Base-by-base conservation (phyloP, 2,113 vertebrate genomes). In the Corydoras sp. region DNA sequence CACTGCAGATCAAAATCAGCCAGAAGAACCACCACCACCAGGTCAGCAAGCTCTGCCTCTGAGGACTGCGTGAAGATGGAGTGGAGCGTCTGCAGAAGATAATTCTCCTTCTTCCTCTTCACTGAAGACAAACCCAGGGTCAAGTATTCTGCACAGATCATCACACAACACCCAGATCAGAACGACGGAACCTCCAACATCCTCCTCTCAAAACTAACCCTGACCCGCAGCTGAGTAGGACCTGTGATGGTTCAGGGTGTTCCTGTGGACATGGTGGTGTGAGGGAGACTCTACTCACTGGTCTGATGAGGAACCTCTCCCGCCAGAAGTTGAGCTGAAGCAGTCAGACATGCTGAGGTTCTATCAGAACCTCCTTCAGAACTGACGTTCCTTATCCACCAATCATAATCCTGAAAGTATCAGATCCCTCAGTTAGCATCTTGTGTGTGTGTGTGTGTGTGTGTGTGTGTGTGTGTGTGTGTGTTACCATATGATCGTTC, bases 11-110 rank as follows among this genome's bases (percentile, higher is more conserved):
- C 83, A 0, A 86, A 64, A 2, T 91, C 90, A 0, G 92, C 91
- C 4, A 98, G 83, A 74, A 94, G 87, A 49, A 94, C 89, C 9
- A 96, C 89, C 18, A 97, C 92, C 74, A 95, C 83, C 79, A 95
- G 86, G 29, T 87, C 84, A 12, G 77, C 71, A 65, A 89, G 84
- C 80, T 98, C 94, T 0, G 84, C 69, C 11, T 83, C 74, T 0
- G 91, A 89, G 0, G 91, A 94, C 69, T 89, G 88, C 10, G 71
- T 75, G 81, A 96, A 96, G 32, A 96, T 79, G 8, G 93, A 94
- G 29, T 65, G 68, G 14, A 98, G 81, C 0, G 94, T 96, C 62
- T 84, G 74, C 0, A 82, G 71, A 0, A 98, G 92, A 74, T 92
- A 88, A 82, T 70, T 88, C 14, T 82, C 86, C 0, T 77, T 87